Conservation (phyloP, 2,888 invertebrate species). For the Leistus spinibarbis region DNA sequence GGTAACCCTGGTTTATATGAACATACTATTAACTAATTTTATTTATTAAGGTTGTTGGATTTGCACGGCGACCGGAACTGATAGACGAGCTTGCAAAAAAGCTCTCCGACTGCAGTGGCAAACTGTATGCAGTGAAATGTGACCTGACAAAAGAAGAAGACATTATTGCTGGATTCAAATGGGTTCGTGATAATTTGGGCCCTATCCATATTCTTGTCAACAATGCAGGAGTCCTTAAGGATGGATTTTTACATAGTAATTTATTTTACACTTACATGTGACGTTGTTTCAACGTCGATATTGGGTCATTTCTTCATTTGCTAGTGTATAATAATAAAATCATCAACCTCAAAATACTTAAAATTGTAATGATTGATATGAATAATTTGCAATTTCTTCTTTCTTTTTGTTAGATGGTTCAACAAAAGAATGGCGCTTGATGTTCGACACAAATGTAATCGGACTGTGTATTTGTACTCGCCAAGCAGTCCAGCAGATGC, state of each 20-base stretch:
- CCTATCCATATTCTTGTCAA: slow-evolving; percentile 15
- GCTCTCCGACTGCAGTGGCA: neutral
- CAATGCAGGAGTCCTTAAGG: slow-evolving; percentile 15
- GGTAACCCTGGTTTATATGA: neutral
- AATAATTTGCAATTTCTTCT: neutral
- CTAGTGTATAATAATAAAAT: neutral
- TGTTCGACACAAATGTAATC: slow-evolving; percentile 47
- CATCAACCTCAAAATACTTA: too few relatives aligned
- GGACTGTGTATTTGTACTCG: slow-evolving; percentile 47
- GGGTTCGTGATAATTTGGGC: slow-evolving; percentile 44
- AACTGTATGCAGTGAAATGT: slow-evolving; percentile 44
- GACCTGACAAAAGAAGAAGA: slow-evolving; percentile 49
- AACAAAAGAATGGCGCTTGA: slow-evolving; percentile 45
- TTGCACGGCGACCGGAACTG: slow-evolving; percentile 38
- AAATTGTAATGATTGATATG: neutral
- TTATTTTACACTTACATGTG: neutral
- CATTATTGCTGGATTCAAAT: slow-evolving; percentile 46
- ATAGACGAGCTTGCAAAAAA: slow-evolving; percentile 29
- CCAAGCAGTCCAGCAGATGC: slow-evolving; percentile 49
- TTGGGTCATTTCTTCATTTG: too few relatives aligned
- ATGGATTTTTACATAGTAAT: slow-evolving; percentile 18
- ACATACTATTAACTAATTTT: neutral
- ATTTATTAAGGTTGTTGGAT: slow-evolving; percentile 52
- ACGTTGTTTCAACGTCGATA: too few relatives aligned
- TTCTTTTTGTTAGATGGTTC: slow-evolving; percentile 41